phyloP scores from a whole-genome alignment of 2,797 vertebrate species.

The Lagocephalus sceleratus region DNA sequence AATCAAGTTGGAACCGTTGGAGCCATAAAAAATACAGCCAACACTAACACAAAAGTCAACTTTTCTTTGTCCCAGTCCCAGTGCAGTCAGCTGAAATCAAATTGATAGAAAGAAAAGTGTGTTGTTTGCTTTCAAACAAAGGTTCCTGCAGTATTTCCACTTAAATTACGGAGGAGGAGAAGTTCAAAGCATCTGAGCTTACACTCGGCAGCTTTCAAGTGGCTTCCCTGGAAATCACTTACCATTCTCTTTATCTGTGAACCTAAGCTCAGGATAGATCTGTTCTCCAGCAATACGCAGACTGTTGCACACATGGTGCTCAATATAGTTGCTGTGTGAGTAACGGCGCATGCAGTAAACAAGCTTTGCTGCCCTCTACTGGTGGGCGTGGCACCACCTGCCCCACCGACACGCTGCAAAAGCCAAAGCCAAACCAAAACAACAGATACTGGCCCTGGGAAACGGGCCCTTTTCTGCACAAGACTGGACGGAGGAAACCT shows the following conservation, averaged over 20 bases:
- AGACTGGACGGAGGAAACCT: too few relatives aligned
- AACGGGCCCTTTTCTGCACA: not conserved
- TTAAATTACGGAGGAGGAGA: not conserved
- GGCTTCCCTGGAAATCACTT: not conserved
- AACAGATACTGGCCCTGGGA: conserved; percentile 15
- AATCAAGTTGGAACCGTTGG: too few relatives aligned
- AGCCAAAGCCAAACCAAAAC: not conserved
- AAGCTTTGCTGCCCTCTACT: conserved; percentile 5
- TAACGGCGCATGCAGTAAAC: conserved; percentile 19
- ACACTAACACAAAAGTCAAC: not conserved
- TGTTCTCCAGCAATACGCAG: not conserved
- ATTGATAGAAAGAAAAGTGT: not conserved
- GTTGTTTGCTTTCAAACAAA: not conserved
- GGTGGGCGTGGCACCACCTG: conserved; percentile 20
- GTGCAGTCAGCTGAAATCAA: conserved; percentile 2
- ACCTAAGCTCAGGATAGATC: not conserved
- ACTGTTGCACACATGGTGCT: conserved; percentile 4
- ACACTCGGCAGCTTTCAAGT: not conserved
- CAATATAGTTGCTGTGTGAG: conserved; percentile 48
- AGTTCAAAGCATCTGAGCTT: not conserved
- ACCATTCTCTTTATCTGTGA: not conserved
- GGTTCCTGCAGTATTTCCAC: not conserved
- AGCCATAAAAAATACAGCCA: not conserved
- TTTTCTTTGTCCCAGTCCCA: not conserved
- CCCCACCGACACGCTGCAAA: conserved; percentile 13